Conservation (phyloP, 2,888 invertebrate species). For the Ophioninae sp. region DNA sequence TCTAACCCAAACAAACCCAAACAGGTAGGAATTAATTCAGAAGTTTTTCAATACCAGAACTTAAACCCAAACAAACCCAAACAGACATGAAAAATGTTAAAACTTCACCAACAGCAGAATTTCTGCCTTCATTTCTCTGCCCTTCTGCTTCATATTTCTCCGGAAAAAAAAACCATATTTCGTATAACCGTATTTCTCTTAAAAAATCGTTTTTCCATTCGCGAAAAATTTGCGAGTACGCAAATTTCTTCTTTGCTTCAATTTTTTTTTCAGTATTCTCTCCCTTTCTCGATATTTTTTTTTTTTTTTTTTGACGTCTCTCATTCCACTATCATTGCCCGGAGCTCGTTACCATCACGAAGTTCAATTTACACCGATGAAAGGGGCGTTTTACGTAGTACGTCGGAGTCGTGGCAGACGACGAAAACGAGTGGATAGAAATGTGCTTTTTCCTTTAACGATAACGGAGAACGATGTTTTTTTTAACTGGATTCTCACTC, state of each 20-base stretch:
- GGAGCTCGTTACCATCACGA: slow-evolving; percentile 64
- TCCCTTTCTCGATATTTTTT: background rate
- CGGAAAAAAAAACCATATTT: no score
- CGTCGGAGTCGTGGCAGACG: slow-evolving; percentile 26
- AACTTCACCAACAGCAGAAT: no score
- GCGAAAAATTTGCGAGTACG: background rate
- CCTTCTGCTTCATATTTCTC: no score
- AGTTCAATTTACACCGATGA: slow-evolving; percentile 65
- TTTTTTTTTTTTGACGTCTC: background rate
- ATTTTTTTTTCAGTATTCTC: background rate
- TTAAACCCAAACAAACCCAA: no score
- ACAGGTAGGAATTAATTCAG: no score
- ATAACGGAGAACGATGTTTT: slow-evolving; percentile 43
- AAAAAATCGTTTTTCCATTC: no score
- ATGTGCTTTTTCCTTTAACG: slow-evolving; percentile 50
- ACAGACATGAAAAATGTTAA: no score
- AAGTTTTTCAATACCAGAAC: no score
- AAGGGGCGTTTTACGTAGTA: slow-evolving; percentile 44
- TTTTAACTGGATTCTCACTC: slow-evolving; percentile 24
- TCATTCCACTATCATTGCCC: slow-evolving; percentile 18
- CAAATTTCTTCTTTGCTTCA: background rate
- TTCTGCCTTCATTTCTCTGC: no score
- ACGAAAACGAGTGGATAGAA: slow-evolving; percentile 66
- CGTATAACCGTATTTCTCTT: no score
- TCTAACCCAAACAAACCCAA: no score